Base-by-base conservation (phyloP, 2,797 vertebrate genomes). In the Euphonia xanthogaster region DNA sequence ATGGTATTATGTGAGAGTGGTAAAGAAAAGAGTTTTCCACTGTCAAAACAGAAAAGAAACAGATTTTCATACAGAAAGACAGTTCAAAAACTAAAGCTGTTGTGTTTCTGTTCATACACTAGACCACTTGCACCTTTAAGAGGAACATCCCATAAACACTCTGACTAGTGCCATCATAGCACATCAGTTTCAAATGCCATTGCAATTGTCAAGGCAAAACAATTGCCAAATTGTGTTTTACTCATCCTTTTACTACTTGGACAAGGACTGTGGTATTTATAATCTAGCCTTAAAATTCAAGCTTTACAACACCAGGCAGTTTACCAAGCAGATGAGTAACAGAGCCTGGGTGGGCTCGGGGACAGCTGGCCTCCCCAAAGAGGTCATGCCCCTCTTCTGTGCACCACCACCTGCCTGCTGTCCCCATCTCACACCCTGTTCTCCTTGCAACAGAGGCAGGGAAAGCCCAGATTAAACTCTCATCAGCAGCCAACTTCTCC, bases 11-110 rank as follows among this genome's bases (percentile, higher is more conserved):
- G 21, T 9, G 4, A 27, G 55, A 92, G 51, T 23, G 23, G 48
- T 45, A 76, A 72, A 61, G 48, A 28, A 48, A 79, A 83, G 37
- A 77, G 27, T 27, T n/a, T 91, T 85, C 30, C 35, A n/a, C 60
- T 76, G 81, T 85, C 86, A 94, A 91, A 91, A 76, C 62, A 91
- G 71, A 82, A 79, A 65, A 89, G 77, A 28, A 92, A 45, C 71
- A 85, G 48, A 67, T 78, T 91, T 87, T 84, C 74, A 57, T 55
- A 90, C 10, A 66, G 77, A 78, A 84, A 86, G 17, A 11, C 18
- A 48, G 76, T 58, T 85, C 14, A 90, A 77, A 86, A 93, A 66
- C 54, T 28, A 76, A 91, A 94, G 81, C 72, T 86, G 61, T 72
- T 0, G 0, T 20, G 22, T 75, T 91, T 79, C 67, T 67, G 48